phyloP scores from a whole-genome alignment of 2,797 vertebrate species.

The Sebastes miniatus region DNA sequence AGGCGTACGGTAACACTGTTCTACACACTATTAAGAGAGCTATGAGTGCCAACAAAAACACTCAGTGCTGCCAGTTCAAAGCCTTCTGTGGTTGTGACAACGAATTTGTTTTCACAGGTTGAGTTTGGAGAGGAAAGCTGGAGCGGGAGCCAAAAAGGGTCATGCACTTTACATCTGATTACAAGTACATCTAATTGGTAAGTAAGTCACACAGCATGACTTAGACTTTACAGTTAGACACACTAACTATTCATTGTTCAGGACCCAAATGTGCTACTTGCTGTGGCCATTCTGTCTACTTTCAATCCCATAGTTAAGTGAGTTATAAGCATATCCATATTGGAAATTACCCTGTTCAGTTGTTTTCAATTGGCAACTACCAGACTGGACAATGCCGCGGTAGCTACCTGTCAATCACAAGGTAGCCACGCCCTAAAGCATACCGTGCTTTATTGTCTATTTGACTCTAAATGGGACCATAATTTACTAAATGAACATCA shows the following conservation, averaged over 20 bases:
- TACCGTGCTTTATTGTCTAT: too few species aligned
- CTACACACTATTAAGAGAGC: neutral
- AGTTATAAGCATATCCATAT: neutral
- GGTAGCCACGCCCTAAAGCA: too few species aligned
- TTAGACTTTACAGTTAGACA: neutral
- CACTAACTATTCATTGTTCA: neutral
- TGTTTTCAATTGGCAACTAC: too few species aligned
- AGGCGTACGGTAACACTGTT: neutral
- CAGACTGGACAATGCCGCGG: too few species aligned
- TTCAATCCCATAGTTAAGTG: neutral
- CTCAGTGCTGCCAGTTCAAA: neutral
- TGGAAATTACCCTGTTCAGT: neutral
- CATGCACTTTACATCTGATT: neutral
- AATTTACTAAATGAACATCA: too few species aligned
- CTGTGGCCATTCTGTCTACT: neutral
- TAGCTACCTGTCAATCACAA: too few species aligned
- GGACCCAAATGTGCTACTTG: neutral
- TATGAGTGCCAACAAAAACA: neutral
- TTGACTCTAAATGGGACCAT: too few species aligned
- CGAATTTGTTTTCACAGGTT: neutral
- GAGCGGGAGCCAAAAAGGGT: neutral
- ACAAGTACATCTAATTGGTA: neutral
- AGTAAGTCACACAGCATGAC: neutral
- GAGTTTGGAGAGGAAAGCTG: neutral
- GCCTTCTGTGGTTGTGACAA: neutral